Percentiles rank a stretch among this genome's conserved stretches.
phyloP scores from a whole-genome alignment of 2,888 invertebrate genomes.

The Actias luna region DNA sequence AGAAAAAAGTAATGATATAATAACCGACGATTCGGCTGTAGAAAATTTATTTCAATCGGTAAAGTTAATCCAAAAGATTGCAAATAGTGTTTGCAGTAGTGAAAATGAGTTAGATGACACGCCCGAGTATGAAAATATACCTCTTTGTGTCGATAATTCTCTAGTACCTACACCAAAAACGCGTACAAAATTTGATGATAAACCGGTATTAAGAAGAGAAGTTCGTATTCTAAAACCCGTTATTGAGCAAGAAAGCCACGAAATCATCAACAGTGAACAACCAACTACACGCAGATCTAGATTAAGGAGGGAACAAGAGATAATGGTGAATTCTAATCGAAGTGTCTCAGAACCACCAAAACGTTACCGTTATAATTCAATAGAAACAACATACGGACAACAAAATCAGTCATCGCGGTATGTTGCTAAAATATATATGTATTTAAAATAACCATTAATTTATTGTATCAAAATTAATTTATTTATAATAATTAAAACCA shows the following conservation, averaged over 20 bases:
- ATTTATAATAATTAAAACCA: not conserved
- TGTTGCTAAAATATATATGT: slow-evolving; percentile 17
- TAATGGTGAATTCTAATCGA: slow-evolving; percentile 37
- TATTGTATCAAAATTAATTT: not conserved
- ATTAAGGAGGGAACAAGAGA: slow-evolving; percentile 46
- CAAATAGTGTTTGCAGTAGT: slow-evolving; percentile 69
- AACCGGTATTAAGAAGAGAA: slow-evolving; percentile 43
- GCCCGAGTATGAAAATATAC: slow-evolving; percentile 69
- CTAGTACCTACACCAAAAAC: slow-evolving; percentile 63
- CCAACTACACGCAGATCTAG: slow-evolving; percentile 46
- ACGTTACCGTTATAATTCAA: slow-evolving; percentile 35
- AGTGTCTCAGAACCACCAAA: slow-evolving; percentile 69
- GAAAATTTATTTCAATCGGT: slow-evolving; percentile 69
- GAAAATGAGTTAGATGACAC: slow-evolving; percentile 70
- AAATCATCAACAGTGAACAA: slow-evolving; percentile 27
- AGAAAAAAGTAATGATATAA: slow-evolving; percentile 27
- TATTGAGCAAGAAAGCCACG: slow-evolving; percentile 50
- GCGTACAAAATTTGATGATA: slow-evolving; percentile 53
- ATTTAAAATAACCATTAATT: not conserved
- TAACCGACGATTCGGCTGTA: slow-evolving; percentile 38
- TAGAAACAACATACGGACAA: slow-evolving; percentile 32
- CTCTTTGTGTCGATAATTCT: slow-evolving; percentile 49
- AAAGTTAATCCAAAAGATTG: slow-evolving; percentile 63
- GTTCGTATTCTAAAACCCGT: slow-evolving; percentile 53
- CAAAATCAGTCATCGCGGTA: slow-evolving; percentile 36